Evolutionary conservation across 1,140 invertebrate genomes (phyloP).

Genomic region (Magallana angulata): DNA sequence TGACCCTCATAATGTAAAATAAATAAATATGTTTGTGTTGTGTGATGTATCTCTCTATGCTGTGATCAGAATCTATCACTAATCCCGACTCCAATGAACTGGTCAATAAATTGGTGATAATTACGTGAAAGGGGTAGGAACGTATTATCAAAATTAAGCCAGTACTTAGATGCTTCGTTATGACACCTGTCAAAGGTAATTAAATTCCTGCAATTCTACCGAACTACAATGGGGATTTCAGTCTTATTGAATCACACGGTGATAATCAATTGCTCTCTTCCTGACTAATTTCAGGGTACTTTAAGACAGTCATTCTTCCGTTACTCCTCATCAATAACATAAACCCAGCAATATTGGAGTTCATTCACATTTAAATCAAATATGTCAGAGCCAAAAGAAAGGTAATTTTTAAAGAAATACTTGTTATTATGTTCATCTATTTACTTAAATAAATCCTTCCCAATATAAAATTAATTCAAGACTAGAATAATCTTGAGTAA

Average conservation of each 20-base stretch:
- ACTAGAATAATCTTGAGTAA: too few species aligned
- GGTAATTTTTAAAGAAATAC: background rate
- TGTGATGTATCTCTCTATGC: constrained; percentile 10
- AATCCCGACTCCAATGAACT: background rate
- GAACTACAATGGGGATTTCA: background rate
- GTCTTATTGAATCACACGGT: background rate
- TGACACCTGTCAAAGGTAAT: constrained; percentile 35
- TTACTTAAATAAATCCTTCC: background rate
- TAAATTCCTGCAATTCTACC: constrained; percentile 32
- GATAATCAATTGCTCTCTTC: constrained; percentile 15
- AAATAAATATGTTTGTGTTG: constrained; percentile 9
- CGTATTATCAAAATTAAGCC: constrained; percentile 24
- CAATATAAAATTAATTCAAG: too few species aligned
- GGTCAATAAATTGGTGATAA: constrained; percentile 16
- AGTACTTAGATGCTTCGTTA: background rate
- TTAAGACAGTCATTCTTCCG: background rate
- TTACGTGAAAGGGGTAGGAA: background rate
- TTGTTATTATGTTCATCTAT: background rate
- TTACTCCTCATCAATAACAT: background rate
- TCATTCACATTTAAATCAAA: constrained; percentile 35
- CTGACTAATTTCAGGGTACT: constrained; percentile 3
- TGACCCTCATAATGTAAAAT: constrained; percentile 9
- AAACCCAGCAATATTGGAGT: background rate
- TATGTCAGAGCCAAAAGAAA: background rate
- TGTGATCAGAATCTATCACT: background rate